These are phyloP conservation scores for Penaeus vannamei DNA, from an alignment of 1,140 invertebrate genomes.

Conservation along the genomic window DNA sequence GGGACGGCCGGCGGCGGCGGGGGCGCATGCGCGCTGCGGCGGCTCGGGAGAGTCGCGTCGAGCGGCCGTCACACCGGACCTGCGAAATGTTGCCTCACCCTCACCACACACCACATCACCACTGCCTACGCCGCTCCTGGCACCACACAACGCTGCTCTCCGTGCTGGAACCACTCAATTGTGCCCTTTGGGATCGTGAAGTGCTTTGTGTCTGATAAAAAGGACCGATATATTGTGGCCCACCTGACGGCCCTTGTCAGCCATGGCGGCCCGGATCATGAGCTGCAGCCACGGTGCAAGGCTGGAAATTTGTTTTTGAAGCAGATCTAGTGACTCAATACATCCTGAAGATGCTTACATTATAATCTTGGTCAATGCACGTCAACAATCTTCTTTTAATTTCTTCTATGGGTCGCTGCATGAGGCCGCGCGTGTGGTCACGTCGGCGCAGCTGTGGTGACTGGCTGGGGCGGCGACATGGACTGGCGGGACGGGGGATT, in stretches of 20 bases:
- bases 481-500: constrained; percentile 68
- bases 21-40: constrained; percentile 62
- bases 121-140: constrained; percentile 47
- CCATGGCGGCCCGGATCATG: constrained; percentile 58
- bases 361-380: constrained; percentile 67
- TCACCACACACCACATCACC: constrained; percentile 59
- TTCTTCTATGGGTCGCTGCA: constrained; percentile 68
- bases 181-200: constrained; percentile 44
- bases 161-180: constrained; percentile 54
- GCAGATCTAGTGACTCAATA: constrained; percentile 47
- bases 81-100: constrained; percentile 58
- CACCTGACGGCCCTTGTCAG: constrained; percentile 65
- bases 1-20: constrained; percentile 56
- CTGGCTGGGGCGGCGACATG: constrained; percentile 69
- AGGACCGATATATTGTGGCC: constrained; percentile 51
- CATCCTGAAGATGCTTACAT: constrained; percentile 62
- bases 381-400: constrained; percentile 67
- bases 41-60: constrained; percentile 52
- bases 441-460: constrained; percentile 68
- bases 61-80: constrained; percentile 64
- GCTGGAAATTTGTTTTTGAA: constrained; percentile 31
- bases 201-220: constrained; percentile 48
- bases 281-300: constrained; percentile 44
- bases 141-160: constrained; percentile 58
- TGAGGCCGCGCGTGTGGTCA: constrained; percentile 68